These are phyloP conservation scores for Ceratina australensis DNA, from an alignment of 1,140 invertebrate species.

Conservation along the genomic window DNA sequence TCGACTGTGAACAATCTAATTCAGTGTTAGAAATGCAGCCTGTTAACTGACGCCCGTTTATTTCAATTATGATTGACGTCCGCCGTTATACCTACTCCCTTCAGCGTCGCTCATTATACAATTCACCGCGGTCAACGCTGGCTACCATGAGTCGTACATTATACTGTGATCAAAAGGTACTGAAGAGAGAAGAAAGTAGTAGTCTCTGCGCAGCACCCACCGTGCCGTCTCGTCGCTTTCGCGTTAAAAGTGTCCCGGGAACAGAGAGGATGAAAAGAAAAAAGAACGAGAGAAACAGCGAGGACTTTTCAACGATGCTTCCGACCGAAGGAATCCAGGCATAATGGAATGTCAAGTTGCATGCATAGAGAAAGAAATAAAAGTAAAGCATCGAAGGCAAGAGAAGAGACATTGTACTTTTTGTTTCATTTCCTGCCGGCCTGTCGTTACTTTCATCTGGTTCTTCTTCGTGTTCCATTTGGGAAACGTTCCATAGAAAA, in stretches of 20 bases:
- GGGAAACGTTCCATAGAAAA: not conserved
- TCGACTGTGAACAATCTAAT: not conserved
- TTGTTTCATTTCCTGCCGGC: not conserved
- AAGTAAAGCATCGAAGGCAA: not conserved
- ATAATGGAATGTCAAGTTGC: constrained; percentile 22
- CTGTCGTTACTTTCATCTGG: not conserved
- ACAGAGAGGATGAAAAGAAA: not conserved
- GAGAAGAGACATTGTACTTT: not conserved
- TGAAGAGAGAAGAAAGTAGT: not conserved
- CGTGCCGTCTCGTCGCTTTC: not conserved
- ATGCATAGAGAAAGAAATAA: not conserved
- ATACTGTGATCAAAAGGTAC: not conserved
- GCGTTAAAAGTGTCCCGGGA: not conserved
- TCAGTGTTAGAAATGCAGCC: not conserved
- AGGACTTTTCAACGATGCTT: not conserved
- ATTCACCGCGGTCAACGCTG: not conserved
- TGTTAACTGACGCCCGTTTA: not conserved
- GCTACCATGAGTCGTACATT: not conserved
- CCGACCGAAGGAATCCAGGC: not conserved
- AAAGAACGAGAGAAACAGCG: not conserved
- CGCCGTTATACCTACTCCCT: not conserved
- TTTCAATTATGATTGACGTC: constrained; percentile 4
- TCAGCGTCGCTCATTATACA: not conserved
- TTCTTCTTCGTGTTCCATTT: too few species aligned
- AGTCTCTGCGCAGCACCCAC: not conserved